Evolutionary conservation across 2,888 invertebrate genomes (phyloP).

Genomic region (Protophormia terraenovae): DNA sequence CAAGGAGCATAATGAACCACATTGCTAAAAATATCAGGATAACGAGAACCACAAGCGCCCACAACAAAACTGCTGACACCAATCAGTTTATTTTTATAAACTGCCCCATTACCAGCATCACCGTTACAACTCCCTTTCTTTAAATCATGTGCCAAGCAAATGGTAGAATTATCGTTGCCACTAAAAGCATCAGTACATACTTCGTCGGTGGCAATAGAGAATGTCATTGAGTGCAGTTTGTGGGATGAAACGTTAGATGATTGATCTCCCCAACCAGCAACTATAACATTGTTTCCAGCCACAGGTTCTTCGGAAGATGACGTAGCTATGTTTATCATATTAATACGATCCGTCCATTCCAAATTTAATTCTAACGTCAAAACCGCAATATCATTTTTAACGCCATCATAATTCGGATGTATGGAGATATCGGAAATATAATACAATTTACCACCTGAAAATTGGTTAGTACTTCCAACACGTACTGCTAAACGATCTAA

Average conservation of each 20-base stretch:
- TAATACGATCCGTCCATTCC: conserved; percentile 71
- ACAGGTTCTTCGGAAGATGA: conserved; percentile 66
- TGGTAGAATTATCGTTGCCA: conserved; percentile 65
- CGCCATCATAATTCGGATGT: conserved; percentile 72
- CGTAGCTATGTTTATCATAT: conserved; percentile 71
- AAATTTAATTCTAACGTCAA: conserved; percentile 71
- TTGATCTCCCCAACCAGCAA: conserved; percentile 79
- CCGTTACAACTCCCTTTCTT: conserved; percentile 72
- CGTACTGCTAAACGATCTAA: conserved; percentile 72
- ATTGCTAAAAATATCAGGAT: conserved; percentile 74
- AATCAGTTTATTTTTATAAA: conserved; percentile 72
- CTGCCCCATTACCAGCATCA: conserved; percentile 75
- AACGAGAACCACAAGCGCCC: conserved; percentile 71
- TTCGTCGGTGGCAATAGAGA: conserved; percentile 69
- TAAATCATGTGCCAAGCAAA: conserved; percentile 65
- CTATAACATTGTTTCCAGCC: conserved; percentile 70
- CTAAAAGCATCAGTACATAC: conserved; percentile 72
- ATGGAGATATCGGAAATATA: conserved; percentile 69
- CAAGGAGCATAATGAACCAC: conserved; percentile 70
- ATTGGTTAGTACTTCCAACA: conserved; percentile 79
- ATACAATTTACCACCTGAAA: conserved; percentile 75
- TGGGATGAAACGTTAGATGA: conserved; percentile 69
- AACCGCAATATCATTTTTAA: conserved; percentile 76
- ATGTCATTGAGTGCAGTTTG: conserved; percentile 71
- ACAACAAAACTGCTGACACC: conserved; percentile 74